Evolutionary conservation across 2,797 vertebrate genomes (phyloP).

Genomic region (Rhinogobio ventralis): DNA sequence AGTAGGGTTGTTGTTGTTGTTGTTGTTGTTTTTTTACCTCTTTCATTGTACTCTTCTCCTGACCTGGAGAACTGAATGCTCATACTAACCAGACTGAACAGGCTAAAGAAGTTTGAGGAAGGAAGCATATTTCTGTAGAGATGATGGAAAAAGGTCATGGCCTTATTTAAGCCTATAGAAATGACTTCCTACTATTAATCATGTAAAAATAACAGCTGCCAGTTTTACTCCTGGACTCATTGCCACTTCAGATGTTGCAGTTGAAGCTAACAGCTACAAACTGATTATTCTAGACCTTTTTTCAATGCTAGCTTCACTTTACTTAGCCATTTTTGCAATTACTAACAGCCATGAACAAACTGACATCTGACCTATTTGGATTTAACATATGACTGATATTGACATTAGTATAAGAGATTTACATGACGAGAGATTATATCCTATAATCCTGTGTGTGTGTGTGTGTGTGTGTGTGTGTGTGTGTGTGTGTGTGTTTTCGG

Average conservation of each 20-base stretch:
- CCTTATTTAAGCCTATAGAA: slow-evolving; percentile 35
- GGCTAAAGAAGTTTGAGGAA: slow-evolving; percentile 26
- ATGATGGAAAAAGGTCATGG: slow-evolving; percentile 32
- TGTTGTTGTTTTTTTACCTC: not conserved
- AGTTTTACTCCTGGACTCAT: not conserved
- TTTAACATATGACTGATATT: slow-evolving; percentile 6
- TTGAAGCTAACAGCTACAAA: not conserved
- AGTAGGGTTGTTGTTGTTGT: not conserved
- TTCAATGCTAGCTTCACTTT: not conserved
- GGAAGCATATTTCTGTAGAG: slow-evolving; percentile 50
- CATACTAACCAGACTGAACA: slow-evolving; percentile 18
- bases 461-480: not conserved
- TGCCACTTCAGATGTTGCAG: not conserved
- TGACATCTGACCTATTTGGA: slow-evolving; percentile 10
- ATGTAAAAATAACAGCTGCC: slow-evolving; percentile 30
- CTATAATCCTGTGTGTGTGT: not conserved
- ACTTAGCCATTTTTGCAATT: not conserved
- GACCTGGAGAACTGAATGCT: not conserved
- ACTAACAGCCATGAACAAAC: not conserved
- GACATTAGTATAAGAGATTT: not conserved
- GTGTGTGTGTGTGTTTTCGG: too few species aligned
- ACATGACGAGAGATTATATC: not conserved
- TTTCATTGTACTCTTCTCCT: not conserved
- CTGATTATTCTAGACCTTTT: not conserved
- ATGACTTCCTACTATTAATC: slow-evolving; percentile 19